Evolutionary conservation across 2,113 vertebrate species (phyloP), one percentile per base, ranked within the genome.

Genomic region (Gallinago paraguaiae): DNA sequence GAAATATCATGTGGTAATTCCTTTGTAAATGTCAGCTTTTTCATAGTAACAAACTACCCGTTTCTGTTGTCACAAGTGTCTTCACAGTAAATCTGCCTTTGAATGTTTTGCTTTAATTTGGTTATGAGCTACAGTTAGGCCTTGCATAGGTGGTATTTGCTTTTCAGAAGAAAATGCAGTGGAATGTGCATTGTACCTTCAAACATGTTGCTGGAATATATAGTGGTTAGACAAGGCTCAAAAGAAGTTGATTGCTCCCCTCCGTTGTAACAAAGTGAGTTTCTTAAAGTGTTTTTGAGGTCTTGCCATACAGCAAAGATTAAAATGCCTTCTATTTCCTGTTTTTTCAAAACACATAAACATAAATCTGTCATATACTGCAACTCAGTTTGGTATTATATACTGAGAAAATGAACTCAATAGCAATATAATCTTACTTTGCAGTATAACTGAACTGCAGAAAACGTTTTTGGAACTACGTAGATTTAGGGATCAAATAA

Each of bases 351-450:
- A 98, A 96, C 90, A 96, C 90, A 96, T 54, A 95, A 93, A 93
- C 93, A 95, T 98, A 97, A 97, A 98, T 98, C 96, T 98, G 97
- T 98, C 98, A 97, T 84, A 95, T 93, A 93, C 88, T 93, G 93
- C 97, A 98, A 84, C 95, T 97, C 82, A 51, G 84, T 95, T 97
- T 97, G 95, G 92, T 97, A 83, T 98, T 97, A 97, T 96, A 96
- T 95, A 97, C 93, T 93, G 97, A 97, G 96, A 96, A 98, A 98
- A 98, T 97, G 93, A 98, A 97, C 96, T 97, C 94, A 95, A 64
- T 96, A 98, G 95, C 96, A 96, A 97, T 97, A 98, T 97, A 97
- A 97, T 98, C 97, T 97, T 97, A 97, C 96, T 98, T 98, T 98
- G 93, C 95, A 97, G 96, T 98, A 97, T 97, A 98, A 97, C 96